phyloP scores from a whole-genome alignment of 30 jellyfish, hydroid and myxozoan species.

The Aurelia sp. region DNA sequence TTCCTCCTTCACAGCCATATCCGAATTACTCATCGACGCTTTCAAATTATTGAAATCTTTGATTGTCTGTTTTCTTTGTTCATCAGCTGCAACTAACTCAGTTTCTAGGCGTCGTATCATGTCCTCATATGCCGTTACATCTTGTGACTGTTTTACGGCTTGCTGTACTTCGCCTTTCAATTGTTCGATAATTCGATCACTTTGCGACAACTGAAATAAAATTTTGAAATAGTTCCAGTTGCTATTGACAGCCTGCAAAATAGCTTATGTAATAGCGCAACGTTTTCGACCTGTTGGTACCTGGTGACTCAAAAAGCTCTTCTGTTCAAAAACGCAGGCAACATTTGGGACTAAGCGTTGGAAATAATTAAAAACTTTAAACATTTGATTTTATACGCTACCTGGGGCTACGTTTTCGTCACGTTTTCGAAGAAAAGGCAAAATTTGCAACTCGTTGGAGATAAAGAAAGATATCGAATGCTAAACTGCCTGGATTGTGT shows the following conservation, averaged over 20 bases:
- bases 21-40: slow-evolving; percentile 54
- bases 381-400: too few species aligned
- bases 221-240: not conserved
- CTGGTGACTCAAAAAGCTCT: too few species aligned
- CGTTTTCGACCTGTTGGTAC: too few species aligned
- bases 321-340: too few species aligned
- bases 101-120: slow-evolving; percentile 65
- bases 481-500: too few species aligned
- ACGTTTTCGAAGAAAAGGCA: too few species aligned
- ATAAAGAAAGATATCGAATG: too few species aligned
- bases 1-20: slow-evolving; percentile 60
- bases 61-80: slow-evolving; percentile 53
- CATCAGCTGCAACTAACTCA: slow-evolving; percentile 61
- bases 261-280: not conserved
- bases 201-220: slow-evolving; percentile 31
- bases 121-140: slow-evolving; percentile 68
- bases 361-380: too few species aligned
- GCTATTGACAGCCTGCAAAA: too few species aligned
- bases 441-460: too few species aligned
- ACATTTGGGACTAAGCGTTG: too few species aligned
- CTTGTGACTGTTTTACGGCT: slow-evolving; percentile 68
- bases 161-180: slow-evolving; percentile 49
- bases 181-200: slow-evolving; percentile 62
- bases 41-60: slow-evolving; percentile 43
- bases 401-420: too few species aligned